Evolutionary conservation across 2,888 invertebrate species (phyloP), one percentile per base, ranked within the genome.

Genomic region (Drosophila atroscutellata): DNA sequence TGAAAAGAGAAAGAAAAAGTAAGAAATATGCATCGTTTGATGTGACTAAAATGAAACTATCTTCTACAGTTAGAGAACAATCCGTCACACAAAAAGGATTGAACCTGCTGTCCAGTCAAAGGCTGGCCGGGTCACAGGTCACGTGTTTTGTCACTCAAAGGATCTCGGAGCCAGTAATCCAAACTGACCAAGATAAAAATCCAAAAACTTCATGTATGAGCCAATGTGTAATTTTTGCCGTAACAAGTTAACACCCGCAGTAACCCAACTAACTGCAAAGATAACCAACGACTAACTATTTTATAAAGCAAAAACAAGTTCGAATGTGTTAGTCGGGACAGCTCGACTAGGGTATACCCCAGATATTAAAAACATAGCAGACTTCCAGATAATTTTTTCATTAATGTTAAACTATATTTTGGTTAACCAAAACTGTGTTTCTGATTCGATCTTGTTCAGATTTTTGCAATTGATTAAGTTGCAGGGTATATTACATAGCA

Each of bases 191-290:
- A 59, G 42, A 30, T n/a, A 57, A 28, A 50, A 13, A 24, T 15
- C 20, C 36, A 42, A 32, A 45, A 58, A 11, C 61, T 50, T 39
- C 15, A 18, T 18, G 8, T 2, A 39, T 42, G 54, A 30, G 39
- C 28, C 60, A 34, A 66, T 62, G 47, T 60, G 61, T 79, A 79
- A 80, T 80, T 71, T 79, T 63, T 70, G 65, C 55, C 30, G 57
- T 68, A 72, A 74, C 80, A 80, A 74, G 74, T 66, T 77, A 74
- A 68, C 80, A 80, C 80, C 80, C 80, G 61, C 68, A 77, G 71
- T 69, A 52, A 52, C 51, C 71, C 71, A 57, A 63, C 70, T 66
- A 61, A 71, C 47, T 54, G 34, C 36, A 54, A 63, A 61, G 66
- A 61, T 63, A 67, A 24, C 60, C 49, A 58, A 56, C 26, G 60